A percentile compares a stretch with the other conserved stretches of the same genome.
Evolutionary conservation across 1,140 invertebrate genomes (phyloP).

Genomic region (Trialeurodes vaporariorum): DNA sequence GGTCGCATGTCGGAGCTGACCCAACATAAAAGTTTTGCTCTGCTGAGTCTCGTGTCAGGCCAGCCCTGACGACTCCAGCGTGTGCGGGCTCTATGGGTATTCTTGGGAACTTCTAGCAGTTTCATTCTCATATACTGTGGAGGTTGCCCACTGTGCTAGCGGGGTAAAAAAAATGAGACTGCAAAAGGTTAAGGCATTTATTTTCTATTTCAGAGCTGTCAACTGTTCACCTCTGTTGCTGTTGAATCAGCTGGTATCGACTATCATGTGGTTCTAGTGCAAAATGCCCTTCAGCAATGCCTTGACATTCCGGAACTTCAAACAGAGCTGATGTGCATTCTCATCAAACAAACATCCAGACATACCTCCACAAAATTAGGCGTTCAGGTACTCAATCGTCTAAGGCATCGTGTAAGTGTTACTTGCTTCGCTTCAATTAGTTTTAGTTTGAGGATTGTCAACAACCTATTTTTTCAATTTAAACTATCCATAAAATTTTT

Average conservation of each 20-base stretch:
- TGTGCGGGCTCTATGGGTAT: too few species aligned
- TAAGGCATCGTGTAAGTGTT: slow-evolving; percentile 30
- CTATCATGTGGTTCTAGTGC: slow-evolving; percentile 87
- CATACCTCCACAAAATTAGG: slow-evolving; percentile 73
- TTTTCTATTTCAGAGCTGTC: slow-evolving; percentile 56
- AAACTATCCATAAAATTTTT: too few species aligned
- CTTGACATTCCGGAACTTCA: slow-evolving; percentile 79
- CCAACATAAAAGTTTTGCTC: too few species aligned
- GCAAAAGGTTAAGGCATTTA: too few species aligned
- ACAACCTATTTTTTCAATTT: too few species aligned
- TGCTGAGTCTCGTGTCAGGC: too few species aligned
- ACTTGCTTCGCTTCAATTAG: slow-evolving; percentile 12
- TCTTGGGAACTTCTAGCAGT: too few species aligned
- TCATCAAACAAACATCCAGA: slow-evolving; percentile 85
- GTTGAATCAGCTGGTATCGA: slow-evolving; percentile 91
- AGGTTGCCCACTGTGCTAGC: too few species aligned
- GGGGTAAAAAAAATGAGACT: too few species aligned
- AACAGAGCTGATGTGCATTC: slow-evolving; percentile 78
- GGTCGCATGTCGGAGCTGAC: too few species aligned
- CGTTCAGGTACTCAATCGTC: slow-evolving; percentile 63
- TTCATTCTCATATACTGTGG: too few species aligned
- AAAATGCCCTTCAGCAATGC: slow-evolving; percentile 85
- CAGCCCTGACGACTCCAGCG: too few species aligned
- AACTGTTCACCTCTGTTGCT: slow-evolving; percentile 86
- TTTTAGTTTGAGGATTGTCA: not conserved